A percentile compares a stretch with the other conserved stretches of the same genome.
phyloP scores from a whole-genome alignment of 37 sponge, comb jelly and placozoan species.

The Lycopodina hypogea region DNA sequence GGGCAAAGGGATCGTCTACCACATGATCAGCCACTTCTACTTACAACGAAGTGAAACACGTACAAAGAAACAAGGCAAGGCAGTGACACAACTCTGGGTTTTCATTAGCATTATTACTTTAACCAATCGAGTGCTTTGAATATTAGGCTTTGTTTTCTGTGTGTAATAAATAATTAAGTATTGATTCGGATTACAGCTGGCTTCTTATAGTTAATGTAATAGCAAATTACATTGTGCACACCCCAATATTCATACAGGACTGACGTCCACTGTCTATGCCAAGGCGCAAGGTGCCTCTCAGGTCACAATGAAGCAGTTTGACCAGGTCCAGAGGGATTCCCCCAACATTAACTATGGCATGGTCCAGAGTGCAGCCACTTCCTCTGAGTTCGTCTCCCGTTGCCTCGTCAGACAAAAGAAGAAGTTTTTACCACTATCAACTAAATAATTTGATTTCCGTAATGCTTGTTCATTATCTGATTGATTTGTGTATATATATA shows the following conservation, averaged over 20 bases:
- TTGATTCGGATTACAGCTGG: too few species aligned
- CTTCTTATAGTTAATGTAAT: too few species aligned
- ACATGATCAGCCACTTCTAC: constrained; percentile 87
- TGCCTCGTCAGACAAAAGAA: constrained; percentile 74
- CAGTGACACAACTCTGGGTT: not conserved
- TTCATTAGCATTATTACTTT: not conserved
- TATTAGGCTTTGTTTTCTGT: too few species aligned
- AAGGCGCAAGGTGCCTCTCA: constrained; percentile 40
- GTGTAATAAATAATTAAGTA: too few species aligned
- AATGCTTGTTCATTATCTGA: not conserved
- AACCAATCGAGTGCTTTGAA: too few species aligned
- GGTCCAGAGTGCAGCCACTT: constrained; percentile 75
- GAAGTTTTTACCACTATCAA: constrained; percentile 23
- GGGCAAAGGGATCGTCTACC: constrained; percentile 80
- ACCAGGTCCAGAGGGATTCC: constrained; percentile 13
- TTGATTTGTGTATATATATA: not conserved
- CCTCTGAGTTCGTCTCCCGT: constrained; percentile 79
- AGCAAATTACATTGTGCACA: not conserved
- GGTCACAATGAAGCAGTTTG: constrained; percentile 32
- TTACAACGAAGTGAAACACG: constrained; percentile 78
- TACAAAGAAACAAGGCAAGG: constrained; percentile 52
- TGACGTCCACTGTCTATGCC: constrained; percentile 35
- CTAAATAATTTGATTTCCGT: not conserved
- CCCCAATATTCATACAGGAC: not conserved
- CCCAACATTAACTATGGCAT: constrained; percentile 71